Percentiles rank a stretch among this genome's conserved stretches.
Evolutionary conservation across 2,797 vertebrate genomes (phyloP).

Genomic region (Numenius phaeopus): DNA sequence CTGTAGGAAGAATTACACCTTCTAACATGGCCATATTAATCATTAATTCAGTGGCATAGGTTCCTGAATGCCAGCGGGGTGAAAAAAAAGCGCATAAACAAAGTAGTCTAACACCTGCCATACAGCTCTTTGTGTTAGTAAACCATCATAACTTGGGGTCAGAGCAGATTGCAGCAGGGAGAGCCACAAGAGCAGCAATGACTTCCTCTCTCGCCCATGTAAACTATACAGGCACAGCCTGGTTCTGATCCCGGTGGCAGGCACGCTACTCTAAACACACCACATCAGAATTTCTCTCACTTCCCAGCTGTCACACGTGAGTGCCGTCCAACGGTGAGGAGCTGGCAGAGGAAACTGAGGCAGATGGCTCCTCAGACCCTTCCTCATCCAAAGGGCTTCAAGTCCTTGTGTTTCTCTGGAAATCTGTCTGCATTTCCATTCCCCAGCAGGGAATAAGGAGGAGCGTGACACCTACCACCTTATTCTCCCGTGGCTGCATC

Average conservation of each 20-base stretch:
- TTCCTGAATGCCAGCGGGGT: not conserved
- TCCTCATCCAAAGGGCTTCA: not conserved
- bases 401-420: not conserved
- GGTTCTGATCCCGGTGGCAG: rapidly evolving
- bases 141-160: not conserved
- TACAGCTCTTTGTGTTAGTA: not conserved
- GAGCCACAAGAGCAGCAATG: not conserved
- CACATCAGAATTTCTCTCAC: not conserved
- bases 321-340: not conserved
- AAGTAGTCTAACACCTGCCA: not conserved
- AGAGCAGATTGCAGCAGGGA: not conserved
- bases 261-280: not conserved
- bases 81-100: not conserved
- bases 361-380: slow-evolving; percentile 5
- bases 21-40: not conserved
- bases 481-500: not conserved
- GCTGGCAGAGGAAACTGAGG: not conserved
- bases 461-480: not conserved
- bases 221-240: not conserved
- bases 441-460: not conserved
- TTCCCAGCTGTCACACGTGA: not conserved
- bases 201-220: not conserved
- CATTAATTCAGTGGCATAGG: not conserved
- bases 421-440: not conserved
- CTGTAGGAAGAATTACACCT: not conserved